phyloP scores from a whole-genome alignment of 2,113 vertebrate species.

The Lontra canadensis region DNA sequence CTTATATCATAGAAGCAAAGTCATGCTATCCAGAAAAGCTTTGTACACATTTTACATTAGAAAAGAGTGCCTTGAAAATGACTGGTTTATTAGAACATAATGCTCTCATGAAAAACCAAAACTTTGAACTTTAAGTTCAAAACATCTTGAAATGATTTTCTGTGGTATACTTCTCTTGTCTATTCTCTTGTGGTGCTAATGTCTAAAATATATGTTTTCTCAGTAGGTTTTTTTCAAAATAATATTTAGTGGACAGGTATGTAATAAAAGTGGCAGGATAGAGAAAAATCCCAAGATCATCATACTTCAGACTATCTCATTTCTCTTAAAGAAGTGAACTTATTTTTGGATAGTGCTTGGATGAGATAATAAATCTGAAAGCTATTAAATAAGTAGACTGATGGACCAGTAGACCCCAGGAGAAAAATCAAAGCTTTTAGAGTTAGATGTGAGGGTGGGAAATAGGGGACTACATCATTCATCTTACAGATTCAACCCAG shows the following conservation, averaged over 20 bases:
- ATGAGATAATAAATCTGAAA: neutral
- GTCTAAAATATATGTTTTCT: neutral
- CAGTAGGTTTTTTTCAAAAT: neutral
- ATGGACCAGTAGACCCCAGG: neutral
- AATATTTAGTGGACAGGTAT: neutral
- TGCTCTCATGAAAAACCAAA: neutral
- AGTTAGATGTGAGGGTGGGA: neutral
- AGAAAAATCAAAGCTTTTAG: slow-evolving; percentile 42
- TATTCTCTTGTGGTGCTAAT: neutral
- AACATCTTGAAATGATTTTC: slow-evolving; percentile 14
- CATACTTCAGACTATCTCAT: neutral
- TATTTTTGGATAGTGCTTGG: neutral
- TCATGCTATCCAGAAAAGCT: neutral
- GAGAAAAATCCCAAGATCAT: neutral
- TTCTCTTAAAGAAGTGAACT: neutral
- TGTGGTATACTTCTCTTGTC: neutral
- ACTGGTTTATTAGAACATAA: slow-evolving; percentile 15
- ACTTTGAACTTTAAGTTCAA: neutral
- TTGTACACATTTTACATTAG: neutral
- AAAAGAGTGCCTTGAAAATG: slow-evolving; percentile 21
- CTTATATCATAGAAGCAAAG: neutral
- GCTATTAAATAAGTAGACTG: neutral
- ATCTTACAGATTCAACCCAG: neutral
- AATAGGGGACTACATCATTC: neutral
- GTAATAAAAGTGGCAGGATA: neutral